Evolutionary conservation across 2,888 invertebrate species (phyloP).

Genomic region (Leptinotarsa tumamoca): DNA sequence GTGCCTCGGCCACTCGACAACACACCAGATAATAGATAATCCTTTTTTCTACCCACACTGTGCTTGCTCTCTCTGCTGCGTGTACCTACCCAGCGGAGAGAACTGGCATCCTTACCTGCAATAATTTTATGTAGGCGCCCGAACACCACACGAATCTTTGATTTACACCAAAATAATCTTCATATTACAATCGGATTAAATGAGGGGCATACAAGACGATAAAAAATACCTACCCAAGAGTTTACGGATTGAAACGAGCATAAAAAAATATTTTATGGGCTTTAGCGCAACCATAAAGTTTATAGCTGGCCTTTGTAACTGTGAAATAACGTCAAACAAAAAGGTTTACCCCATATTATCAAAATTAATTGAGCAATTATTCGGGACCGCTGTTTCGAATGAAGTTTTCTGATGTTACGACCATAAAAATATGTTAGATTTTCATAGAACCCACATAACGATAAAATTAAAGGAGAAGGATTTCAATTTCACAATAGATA

Average conservation of each 20-base stretch:
- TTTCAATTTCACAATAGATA: too few relatives aligned
- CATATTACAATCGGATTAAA: constrained; percentile 43
- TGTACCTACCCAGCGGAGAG: constrained; percentile 4
- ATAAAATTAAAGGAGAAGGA: not conserved
- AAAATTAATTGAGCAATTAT: constrained; percentile 13
- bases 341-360: not conserved
- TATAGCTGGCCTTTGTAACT: constrained; percentile 6
- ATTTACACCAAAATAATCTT: constrained; percentile 43
- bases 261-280: constrained; percentile 31
- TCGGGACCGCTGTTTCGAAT: not conserved
- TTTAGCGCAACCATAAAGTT: constrained; percentile 13
- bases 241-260: constrained; percentile 23
- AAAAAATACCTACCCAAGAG: constrained; percentile 24
- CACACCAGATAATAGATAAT: constrained; percentile 60
- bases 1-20: constrained; percentile 54
- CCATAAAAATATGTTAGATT: not conserved
- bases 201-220: constrained; percentile 27
- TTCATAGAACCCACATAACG: too few relatives aligned
- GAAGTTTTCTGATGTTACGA: not conserved
- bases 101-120: constrained; percentile 17
- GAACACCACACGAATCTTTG: constrained; percentile 37
- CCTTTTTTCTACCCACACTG: constrained; percentile 51
- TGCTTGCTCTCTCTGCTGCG: constrained; percentile 13
- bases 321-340: constrained; percentile 17
- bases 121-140: constrained; percentile 33